phyloP scores from a whole-genome alignment of 1,140 invertebrate genomes.

The Rhynchophorus ferrugineus region DNA sequence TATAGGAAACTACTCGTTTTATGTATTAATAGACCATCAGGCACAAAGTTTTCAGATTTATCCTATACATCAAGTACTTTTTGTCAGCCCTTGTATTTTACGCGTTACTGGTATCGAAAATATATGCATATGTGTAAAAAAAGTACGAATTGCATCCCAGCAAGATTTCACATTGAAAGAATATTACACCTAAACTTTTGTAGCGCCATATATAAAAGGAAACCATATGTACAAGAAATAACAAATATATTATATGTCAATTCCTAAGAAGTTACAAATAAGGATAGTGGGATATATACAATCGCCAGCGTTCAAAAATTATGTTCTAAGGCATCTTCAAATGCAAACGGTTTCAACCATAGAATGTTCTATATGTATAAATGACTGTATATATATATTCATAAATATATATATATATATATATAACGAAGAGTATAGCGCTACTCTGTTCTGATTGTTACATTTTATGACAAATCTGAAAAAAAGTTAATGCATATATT shows the following conservation, averaged over 20 bases:
- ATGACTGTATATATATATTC: constrained; percentile 17
- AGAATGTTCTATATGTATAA: constrained; percentile 10
- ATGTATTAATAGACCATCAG: no score
- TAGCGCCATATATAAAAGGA: constrained; percentile 3
- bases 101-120: no score
- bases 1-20: no score
- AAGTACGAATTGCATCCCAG: no score
- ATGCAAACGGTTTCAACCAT: constrained; percentile 14
- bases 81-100: no score
- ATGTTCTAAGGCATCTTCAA: constrained; percentile 28
- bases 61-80: no score
- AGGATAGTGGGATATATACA: constrained; percentile 21
- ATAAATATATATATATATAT: no score
- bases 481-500: no score
- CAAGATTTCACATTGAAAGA: background rate
- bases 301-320: constrained; percentile 24
- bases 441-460: constrained; percentile 20
- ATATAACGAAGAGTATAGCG: constrained; percentile 11
- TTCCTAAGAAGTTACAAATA: constrained; percentile 19
- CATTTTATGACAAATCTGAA: constrained; percentile 40
- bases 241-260: constrained; percentile 22
- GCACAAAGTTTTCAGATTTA: no score
- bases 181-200: constrained; percentile 2
- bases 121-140: no score
- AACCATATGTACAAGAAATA: constrained; percentile 22